Conservation (phyloP, 2,888 invertebrate species). For the Lasioglossum zephyrum region DNA sequence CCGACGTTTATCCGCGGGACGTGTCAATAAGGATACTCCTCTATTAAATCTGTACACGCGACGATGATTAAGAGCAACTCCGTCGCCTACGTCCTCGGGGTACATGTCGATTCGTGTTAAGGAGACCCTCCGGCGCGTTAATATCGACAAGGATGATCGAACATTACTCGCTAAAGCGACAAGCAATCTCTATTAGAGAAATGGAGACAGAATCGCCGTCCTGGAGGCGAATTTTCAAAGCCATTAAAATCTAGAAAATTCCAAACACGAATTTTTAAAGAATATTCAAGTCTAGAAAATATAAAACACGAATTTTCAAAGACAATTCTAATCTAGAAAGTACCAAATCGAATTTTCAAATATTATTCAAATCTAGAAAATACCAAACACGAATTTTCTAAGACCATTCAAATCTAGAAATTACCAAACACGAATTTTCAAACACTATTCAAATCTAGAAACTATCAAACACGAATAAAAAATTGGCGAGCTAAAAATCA, state of each 20-base stretch:
- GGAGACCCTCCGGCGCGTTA: background rate
- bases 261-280: background rate
- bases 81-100: background rate
- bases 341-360: background rate
- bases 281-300: too few species aligned
- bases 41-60: slow-evolving; percentile 37
- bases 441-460: too few species aligned
- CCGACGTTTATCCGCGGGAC: slow-evolving; percentile 51
- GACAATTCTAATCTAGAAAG: background rate
- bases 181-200: background rate
- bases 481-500: background rate
- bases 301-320: background rate
- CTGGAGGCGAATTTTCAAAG: background rate
- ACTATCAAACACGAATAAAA: background rate
- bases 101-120: slow-evolving; percentile 1
- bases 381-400: background rate
- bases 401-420: too few species aligned
- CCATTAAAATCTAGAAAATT: background rate
- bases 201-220: background rate
- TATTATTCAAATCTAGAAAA: too few species aligned
- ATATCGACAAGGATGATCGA: slow-evolving; percentile 4
- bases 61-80: slow-evolving; percentile 34
- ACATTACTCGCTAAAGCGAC: background rate
- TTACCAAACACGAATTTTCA: background rate
- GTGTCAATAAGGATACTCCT: slow-evolving; percentile 38